Percentiles rank a stretch among this genome's conserved stretches.
These are phyloP conservation scores for Gephyroberyx darwinii DNA, from an alignment of 2,797 vertebrate species.

Conservation along the genomic window DNA sequence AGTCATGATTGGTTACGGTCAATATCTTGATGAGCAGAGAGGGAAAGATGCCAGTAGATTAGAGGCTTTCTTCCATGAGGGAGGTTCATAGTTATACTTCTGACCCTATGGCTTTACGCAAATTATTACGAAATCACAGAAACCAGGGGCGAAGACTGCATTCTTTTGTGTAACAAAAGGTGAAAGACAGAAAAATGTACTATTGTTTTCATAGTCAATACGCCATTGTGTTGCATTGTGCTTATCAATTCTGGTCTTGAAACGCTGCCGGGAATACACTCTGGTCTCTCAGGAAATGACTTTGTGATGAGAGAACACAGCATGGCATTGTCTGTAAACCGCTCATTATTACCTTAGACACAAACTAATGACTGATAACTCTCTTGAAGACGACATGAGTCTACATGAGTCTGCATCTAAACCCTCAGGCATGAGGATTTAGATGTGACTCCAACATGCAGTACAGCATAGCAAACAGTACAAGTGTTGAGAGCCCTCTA, in stretches of 20 bases:
- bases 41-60: neutral
- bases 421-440: neutral
- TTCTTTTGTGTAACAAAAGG: too few relatives aligned
- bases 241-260: neutral
- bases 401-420: too few relatives aligned
- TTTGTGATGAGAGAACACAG: conserved; percentile 8
- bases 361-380: neutral
- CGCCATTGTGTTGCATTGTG: conserved; percentile 13
- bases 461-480: neutral
- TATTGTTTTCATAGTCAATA: conserved; percentile 8
- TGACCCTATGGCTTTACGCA: too few relatives aligned
- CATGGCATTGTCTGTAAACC: conserved; percentile 51
- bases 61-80: neutral
- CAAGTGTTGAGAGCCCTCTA: neutral
- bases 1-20: conserved; percentile 13
- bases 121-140: too few relatives aligned
- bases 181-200: neutral
- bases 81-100: too few relatives aligned
- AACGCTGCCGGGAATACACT: conserved; percentile 3
- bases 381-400: neutral
- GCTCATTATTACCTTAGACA: conserved; percentile 8
- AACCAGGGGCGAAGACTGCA: too few relatives aligned
- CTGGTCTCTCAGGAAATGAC: conserved; percentile 31
- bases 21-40: conserved; percentile 1
- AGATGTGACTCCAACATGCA: neutral